phyloP scores from a whole-genome alignment of 1,140 invertebrate genomes.

The Drosophila equinoxialis region DNA sequence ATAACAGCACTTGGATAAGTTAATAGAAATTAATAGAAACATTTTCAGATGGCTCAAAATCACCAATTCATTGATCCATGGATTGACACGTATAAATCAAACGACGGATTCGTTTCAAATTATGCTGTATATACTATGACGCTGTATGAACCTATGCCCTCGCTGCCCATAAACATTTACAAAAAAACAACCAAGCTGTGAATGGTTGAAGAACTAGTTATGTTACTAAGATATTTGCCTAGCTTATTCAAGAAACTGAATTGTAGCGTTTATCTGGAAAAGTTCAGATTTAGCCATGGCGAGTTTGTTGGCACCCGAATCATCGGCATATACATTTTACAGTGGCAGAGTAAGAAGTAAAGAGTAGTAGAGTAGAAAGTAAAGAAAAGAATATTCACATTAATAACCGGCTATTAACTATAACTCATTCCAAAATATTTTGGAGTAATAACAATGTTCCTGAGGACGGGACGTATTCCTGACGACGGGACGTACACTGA shows the following conservation, averaged over 20 bases:
- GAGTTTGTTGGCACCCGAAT: conserved; percentile 86
- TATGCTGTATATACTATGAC: conserved; percentile 93
- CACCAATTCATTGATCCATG: conserved; percentile 86
- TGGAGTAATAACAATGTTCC: conserved; percentile 89
- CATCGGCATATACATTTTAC: conserved; percentile 88
- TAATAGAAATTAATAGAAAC: not conserved
- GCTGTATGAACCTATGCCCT: conserved; percentile 93
- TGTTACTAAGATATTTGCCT: conserved; percentile 84
- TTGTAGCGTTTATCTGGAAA: conserved; percentile 91
- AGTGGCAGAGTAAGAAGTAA: conserved; percentile 87
- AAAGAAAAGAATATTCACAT: conserved; percentile 12
- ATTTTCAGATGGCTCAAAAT: conserved; percentile 86
- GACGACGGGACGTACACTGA: too few species aligned
- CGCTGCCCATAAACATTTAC: conserved; percentile 83
- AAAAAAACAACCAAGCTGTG: conserved; percentile 49
- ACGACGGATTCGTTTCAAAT: conserved; percentile 39
- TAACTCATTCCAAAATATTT: conserved; percentile 85
- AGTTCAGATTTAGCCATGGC: conserved; percentile 86
- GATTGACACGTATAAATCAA: conserved; percentile 67
- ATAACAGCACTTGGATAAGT: too few species aligned
- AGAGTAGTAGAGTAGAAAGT: conserved; percentile 84
- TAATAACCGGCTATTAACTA: conserved; percentile 83
- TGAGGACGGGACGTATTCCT: too few species aligned
- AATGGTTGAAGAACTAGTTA: conserved; percentile 78
- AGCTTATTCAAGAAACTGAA: conserved; percentile 86